Conservation (phyloP, 2,797 vertebrate species). For the Paedocypris micromegethes region DNA sequence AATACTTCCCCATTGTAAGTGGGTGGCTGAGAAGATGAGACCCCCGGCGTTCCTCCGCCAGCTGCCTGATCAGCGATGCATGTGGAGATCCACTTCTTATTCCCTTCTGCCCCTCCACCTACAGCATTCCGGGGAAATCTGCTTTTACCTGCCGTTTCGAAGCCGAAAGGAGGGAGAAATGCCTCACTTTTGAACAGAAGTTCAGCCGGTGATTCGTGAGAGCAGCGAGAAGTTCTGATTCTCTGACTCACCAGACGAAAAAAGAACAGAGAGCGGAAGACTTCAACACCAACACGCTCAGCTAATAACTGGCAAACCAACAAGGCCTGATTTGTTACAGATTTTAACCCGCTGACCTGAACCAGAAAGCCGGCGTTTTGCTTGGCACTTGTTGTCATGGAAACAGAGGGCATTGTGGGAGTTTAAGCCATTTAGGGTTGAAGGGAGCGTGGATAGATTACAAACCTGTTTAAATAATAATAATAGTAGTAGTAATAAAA, state of each 20-base stretch:
- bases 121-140: not conserved
- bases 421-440: constrained; percentile 22
- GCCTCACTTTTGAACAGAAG: no score
- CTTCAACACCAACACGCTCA: constrained; percentile 1
- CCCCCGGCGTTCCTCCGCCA: not conserved
- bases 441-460: constrained; percentile 14
- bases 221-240: no score
- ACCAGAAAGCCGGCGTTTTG: constrained; percentile 6
- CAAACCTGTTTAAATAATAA: constrained; percentile 18
- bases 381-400: constrained; percentile 26
- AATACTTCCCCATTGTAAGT: constrained; percentile 31
- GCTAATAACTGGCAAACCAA: not conserved
- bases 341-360: constrained; percentile 15
- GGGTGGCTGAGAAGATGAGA: constrained; percentile 28
- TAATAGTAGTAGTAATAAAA: constrained; percentile 20
- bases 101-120: not conserved
- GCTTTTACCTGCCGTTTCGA: no score
- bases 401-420: constrained; percentile 24
- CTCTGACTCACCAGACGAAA: not conserved
- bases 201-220: no score
- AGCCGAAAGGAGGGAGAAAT: no score
- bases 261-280: not conserved
- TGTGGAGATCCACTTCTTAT: not conserved
- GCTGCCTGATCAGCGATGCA: constrained; percentile 7
- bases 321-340: constrained; percentile 1